Base-by-base conservation (phyloP, 2,888 invertebrate species). In the Drosophila multiciliata region DNA sequence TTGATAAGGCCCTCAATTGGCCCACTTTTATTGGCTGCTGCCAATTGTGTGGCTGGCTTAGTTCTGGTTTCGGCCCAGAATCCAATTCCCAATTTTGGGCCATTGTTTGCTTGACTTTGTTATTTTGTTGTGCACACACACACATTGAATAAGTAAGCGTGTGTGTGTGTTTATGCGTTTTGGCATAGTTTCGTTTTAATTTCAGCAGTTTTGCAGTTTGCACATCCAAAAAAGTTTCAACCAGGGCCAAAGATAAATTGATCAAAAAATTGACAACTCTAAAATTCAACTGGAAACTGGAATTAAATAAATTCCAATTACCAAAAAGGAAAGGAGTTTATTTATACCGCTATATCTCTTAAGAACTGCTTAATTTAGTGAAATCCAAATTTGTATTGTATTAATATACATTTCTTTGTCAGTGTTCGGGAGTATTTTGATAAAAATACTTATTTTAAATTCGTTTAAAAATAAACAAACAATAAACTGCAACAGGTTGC, bases 31-130 rank as follows among this genome's bases (percentile, higher is more conserved):
- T 17, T 49, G 38, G n/a, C 20, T 50, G 17, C 42, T 71, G 66
- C 20, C 42, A 70, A 70, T 80, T 87, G 70, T 86, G 64, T 73
- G 60, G 74, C 50, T 61, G 40, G 50, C 66, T 64, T 61, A 69
- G 66, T 62, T 73, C 64, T 64, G 66, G 66, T 64, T 73, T 62
- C 62, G 65, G 71, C 57, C 73, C 57, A 53, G 63, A 75, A 59
- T 62, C 45, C 35, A 74, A 71, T 63, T 74, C 60, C 49, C 64
- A 73, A 70, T 78, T 81, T 72, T 45, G 64, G 70, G 23, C 61
- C 40, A 63, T 82, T 79, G 73, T 76, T 82, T 67, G 63, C 63
- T 26, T 50, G 38, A 62, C 72, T 75, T 75, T 73, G 71, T 64
- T 65, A 57, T 65, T 63, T 68, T 62, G 66, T 68, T 69, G 29